Base-by-base conservation (phyloP, 1,140 invertebrate species). In the Aphis craccivora region DNA sequence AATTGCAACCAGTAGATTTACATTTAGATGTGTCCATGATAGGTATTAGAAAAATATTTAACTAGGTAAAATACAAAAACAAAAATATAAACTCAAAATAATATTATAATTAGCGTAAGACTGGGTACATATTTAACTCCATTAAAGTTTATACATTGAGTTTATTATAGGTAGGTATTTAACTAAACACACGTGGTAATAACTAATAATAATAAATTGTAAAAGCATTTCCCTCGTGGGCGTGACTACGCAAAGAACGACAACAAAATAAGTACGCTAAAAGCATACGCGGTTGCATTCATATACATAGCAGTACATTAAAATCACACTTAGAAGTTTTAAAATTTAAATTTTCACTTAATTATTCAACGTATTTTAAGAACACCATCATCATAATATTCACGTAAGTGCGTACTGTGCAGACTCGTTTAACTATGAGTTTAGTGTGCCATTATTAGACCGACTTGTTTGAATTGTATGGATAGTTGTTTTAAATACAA, bases 161-260 rank as follows among this genome's bases (percentile, higher is more conserved):
- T 67, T 67, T n/a, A 67, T n/a, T 67, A 67, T 30, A 67, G 60
- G 60, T 67, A n/a, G 60, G 60, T 67, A 67, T 67, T 67, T 14
- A 67, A 67, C 14, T n/a, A 18, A 11, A 30, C 60, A n/a, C 60
- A 18, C 60, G 60, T 67, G 60, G 60, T 67, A 67, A 67, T 67
- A 67, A 67, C 60, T 67, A 67, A 67, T 67, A 67, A n/a, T 67
- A 67, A 67, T 67, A 67, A 67, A 67, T 67, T 67, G 60, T n/a
- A 67, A 67, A 67, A 67, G 30, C 30, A 67, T 67, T 67, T n/a
- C 14, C 30, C 25, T 60, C n/a, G 60, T 67, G 30, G 60, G 60
- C 60, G 60, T n/a, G 60, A 67, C 60, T 67, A 67, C 30, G 4
- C n/a, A 67, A 67, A 67, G 30, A 67, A 67, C 60, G 23, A 67